These are phyloP conservation scores for Xyliphius kryptos DNA, from an alignment of 2,113 vertebrate genomes.

Conservation along the genomic window DNA sequence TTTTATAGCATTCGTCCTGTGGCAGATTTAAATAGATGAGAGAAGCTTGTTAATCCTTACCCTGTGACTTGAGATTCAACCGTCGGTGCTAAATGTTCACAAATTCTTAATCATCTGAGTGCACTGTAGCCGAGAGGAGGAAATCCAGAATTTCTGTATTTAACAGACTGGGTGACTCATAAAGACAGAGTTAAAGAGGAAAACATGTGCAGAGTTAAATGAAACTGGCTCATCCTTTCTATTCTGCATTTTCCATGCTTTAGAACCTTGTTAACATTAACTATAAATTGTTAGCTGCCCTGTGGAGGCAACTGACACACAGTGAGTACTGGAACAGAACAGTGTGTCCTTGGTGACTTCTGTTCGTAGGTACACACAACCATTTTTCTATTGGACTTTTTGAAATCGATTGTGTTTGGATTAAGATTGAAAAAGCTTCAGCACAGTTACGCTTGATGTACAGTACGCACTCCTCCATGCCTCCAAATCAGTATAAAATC, in stretches of 20 bases:
- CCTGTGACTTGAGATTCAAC: slow-evolving; percentile 4
- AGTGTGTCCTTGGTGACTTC: neutral
- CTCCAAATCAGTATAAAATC: slow-evolving; percentile 10
- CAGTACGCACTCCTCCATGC: slow-evolving; percentile 5
- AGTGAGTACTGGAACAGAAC: neutral
- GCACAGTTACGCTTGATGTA: neutral
- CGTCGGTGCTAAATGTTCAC: slow-evolving; percentile 5
- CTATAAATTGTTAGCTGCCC: neutral
- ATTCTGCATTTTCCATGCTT: neutral
- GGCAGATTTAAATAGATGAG: slow-evolving; percentile 7
- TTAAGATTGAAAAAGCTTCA: neutral
- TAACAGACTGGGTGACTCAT: slow-evolving; percentile 34
- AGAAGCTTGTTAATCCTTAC: slow-evolving; percentile 11
- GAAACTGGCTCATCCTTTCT: neutral
- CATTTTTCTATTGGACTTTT: neutral
- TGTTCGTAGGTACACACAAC: neutral
- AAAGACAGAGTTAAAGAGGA: slow-evolving; percentile 22
- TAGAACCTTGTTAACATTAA: slow-evolving; percentile 20
- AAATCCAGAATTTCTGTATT: slow-evolving; percentile 27
- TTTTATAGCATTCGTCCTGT: neutral
- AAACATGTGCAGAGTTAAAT: slow-evolving; percentile 10
- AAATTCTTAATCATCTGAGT: slow-evolving; percentile 21
- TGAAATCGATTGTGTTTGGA: neutral
- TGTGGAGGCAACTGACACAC: neutral
- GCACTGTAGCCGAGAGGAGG: slow-evolving; percentile 22